Conservation (phyloP, 2,888 invertebrate species). For the Sphaerophoria rueppellii region DNA sequence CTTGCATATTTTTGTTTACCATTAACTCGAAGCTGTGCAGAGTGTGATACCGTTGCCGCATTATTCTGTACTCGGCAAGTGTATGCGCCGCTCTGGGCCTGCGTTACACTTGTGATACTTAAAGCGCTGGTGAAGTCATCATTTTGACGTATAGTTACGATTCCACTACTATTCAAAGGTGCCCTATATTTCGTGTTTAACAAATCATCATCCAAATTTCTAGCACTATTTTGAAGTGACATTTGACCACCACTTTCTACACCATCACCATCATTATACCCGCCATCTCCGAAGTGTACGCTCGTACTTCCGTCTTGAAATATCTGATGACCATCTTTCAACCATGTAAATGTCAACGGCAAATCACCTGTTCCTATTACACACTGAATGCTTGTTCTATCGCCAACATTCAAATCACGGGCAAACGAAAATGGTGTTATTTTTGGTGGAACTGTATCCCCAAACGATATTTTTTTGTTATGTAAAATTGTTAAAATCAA, state of each 20-base stretch:
- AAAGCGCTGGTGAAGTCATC: conserved; percentile 85
- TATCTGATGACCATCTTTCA: conserved; percentile 84
- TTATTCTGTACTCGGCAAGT: conserved; percentile 85
- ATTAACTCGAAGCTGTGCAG: conserved; percentile 85
- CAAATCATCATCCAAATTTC: conserved; percentile 25
- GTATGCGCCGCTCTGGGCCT: conserved; percentile 85
- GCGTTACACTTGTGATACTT: conserved; percentile 84
- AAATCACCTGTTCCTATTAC: conserved; percentile 86
- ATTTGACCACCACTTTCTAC: background rate
- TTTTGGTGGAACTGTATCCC: conserved; percentile 84
- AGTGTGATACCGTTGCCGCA: conserved; percentile 84
- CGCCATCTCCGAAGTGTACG: conserved; percentile 10
- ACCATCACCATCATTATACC: background rate
- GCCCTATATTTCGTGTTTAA: conserved; percentile 77
- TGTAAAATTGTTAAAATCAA: conserved; percentile 18
- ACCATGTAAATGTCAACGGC: conserved; percentile 86
- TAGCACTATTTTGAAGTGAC: conserved; percentile 15
- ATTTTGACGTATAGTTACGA: conserved; percentile 84
- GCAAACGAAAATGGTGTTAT: conserved; percentile 87
- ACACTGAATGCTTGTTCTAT: conserved; percentile 85
- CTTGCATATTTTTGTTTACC: conserved; percentile 78
- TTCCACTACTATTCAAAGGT: conserved; percentile 80
- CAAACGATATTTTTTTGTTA: background rate
- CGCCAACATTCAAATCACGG: conserved; percentile 85
- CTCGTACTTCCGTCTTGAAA: conserved; percentile 77